Evolutionary conservation across 2,113 vertebrate genomes (phyloP).

Genomic region (Rhinopomastus cyanomelas): DNA sequence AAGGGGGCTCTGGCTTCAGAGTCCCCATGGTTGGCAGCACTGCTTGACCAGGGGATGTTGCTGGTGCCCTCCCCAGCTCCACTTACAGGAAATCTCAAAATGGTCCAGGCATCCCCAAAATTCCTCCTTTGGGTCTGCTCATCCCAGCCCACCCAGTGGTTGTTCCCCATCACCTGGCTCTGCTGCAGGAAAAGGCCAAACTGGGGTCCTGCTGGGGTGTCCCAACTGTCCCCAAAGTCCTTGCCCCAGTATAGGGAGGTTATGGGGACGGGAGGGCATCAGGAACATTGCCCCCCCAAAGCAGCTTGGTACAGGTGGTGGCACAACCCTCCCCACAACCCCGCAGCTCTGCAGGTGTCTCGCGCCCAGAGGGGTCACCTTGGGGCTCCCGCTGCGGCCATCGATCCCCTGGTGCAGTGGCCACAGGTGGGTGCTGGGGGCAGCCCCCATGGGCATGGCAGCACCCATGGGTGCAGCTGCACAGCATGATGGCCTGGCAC

Average conservation of each 20-base stretch:
- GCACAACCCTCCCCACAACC: fast-evolving
- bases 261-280: fast-evolving
- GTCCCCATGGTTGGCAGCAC: not conserved
- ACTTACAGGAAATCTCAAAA: fast-evolving
- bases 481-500: too few species aligned
- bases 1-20: too few species aligned
- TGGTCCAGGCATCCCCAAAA: not conserved
- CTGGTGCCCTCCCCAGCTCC: fast-evolving
- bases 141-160: not conserved
- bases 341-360: fast-evolving
- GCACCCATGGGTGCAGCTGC: not conserved
- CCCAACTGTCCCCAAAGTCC: too few species aligned
- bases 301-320: not conserved
- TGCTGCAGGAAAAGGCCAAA: not conserved
- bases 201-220: fast-evolving
- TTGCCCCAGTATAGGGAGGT: too few species aligned
- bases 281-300: fast-evolving
- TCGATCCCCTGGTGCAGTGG: not conserved
- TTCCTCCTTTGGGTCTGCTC: not conserved
- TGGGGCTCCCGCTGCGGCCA: not conserved
- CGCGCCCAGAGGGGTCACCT: not conserved
- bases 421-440: not conserved
- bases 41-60: too few species aligned
- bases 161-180: fast-evolving
- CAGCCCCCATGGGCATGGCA: not conserved